Percentiles rank a stretch among this genome's conserved stretches.
Evolutionary conservation across 2,113 vertebrate species (phyloP).

Genomic region (Chelonoidis abingdonii): DNA sequence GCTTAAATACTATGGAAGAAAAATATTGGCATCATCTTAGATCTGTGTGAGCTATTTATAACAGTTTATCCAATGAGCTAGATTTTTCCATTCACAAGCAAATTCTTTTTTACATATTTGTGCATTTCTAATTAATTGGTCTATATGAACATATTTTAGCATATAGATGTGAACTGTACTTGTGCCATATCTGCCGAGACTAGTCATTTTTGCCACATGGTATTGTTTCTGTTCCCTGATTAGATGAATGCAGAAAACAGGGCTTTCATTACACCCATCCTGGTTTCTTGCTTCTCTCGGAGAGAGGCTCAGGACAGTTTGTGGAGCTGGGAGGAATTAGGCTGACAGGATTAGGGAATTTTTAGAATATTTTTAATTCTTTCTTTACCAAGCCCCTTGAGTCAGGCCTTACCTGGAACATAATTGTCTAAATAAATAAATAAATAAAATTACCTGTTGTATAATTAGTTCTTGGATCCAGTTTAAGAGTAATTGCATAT

Average conservation of each 20-base stretch:
- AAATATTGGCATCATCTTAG: not conserved
- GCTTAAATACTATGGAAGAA: not conserved
- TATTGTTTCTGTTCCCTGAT: not conserved
- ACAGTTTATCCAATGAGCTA: no score
- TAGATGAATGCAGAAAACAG: not conserved
- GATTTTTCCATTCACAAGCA: no score
- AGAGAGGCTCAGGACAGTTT: no score
- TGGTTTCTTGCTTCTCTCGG: not conserved
- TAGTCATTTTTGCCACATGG: not conserved
- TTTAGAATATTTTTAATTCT: not conserved
- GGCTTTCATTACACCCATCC: not conserved
- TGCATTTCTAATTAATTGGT: no score
- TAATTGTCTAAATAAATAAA: not conserved
- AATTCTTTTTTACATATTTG: no score
- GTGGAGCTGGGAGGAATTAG: not conserved
- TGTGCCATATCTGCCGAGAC: not conserved
- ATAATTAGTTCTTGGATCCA: not conserved
- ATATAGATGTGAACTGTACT: not conserved
- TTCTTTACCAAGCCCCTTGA: not conserved
- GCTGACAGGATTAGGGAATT: not conserved
- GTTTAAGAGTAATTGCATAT: not conserved
- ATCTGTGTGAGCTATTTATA: no score
- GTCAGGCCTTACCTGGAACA: not conserved
- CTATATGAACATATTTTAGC: no score
- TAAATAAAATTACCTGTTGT: not conserved